These are phyloP conservation scores for Pseudanteris insignis DNA, from an alignment of 2,888 invertebrate genomes.

Conservation along the genomic window DNA sequence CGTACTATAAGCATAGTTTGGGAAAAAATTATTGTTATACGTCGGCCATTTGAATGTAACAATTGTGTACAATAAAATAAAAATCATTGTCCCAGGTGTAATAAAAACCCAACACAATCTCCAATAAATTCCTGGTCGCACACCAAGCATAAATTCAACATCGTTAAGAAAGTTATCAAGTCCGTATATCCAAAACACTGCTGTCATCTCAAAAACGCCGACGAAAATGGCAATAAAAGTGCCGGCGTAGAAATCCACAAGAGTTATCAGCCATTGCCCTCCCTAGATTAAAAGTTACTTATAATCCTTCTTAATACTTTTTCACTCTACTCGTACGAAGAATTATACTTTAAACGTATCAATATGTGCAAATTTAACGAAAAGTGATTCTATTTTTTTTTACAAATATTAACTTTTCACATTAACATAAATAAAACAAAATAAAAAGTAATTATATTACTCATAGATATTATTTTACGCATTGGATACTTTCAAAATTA, in stretches of 20 bases:
- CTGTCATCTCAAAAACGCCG: slow-evolving; percentile 74
- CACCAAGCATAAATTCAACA: slow-evolving; percentile 82
- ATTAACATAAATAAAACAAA: too few relatives aligned
- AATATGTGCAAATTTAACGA: too few relatives aligned
- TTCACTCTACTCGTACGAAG: too few relatives aligned
- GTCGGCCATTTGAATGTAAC: slow-evolving; percentile 56
- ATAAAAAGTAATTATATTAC: too few relatives aligned
- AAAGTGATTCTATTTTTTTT: too few relatives aligned
- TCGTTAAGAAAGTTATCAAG: slow-evolving; percentile 76
- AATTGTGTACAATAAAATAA: slow-evolving; percentile 78
- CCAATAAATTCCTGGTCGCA: slow-evolving; percentile 79
- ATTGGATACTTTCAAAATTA: too few relatives aligned
- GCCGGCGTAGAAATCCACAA: slow-evolving; percentile 80
- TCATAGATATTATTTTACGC: too few relatives aligned
- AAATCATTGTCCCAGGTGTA: slow-evolving; percentile 76
- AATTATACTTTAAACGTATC: too few relatives aligned
- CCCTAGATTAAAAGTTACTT: too few relatives aligned
- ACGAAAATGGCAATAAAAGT: slow-evolving; percentile 77
- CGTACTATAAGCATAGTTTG: slow-evolving; percentile 72
- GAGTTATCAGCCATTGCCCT: slow-evolving; percentile 77
- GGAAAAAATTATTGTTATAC: slow-evolving; percentile 59
- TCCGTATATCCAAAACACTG: slow-evolving; percentile 81
- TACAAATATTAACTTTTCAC: too few relatives aligned
- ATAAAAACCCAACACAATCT: slow-evolving; percentile 80
- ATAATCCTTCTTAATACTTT: too few relatives aligned